Evolutionary conservation across 2,113 vertebrate species (phyloP), one percentile per base, ranked within the genome.

Genomic region (Eubucco bourcierii): DNA sequence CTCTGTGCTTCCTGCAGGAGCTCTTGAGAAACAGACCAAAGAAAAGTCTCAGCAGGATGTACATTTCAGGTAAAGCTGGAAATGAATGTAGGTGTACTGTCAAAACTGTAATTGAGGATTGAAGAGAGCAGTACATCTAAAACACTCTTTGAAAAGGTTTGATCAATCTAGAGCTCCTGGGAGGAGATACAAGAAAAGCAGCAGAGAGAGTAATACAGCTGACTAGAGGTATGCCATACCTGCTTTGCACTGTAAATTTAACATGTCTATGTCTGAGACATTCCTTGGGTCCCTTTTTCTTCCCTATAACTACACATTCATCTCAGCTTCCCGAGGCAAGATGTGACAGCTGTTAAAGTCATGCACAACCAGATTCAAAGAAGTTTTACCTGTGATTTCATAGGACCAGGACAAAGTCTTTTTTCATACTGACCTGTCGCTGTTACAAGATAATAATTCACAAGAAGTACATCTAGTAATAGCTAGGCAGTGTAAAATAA

Each of bases 91-190:
- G 61, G 31, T 8, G 23, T 27, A 58, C 76, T 58, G 27, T 75
- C 53, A 78, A 78, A 93, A 90, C 20, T 75, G 16, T 44, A 64
- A 87, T 1, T 64, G 72, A 73, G 7, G 41, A 87, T 91, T 94
- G 56, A 91, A 74, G 37, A 73, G 31, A 33, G 12, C 18, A 71
- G 16, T 27, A 71, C 10, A 33, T 66, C 61, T 83, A 18, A 84
- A 89, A 70, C 7, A 33, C 9, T 11, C 33, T 60, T 55, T 33
- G 17, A 78, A 87, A 83, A 86, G 41, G 23, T 68, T 28, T 4
- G 4, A 28, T 88, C 65, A 47, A 41, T 60, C 61, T 56, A 67
- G 53, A 90, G 29, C 17, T 91, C 77, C 63, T 56, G 56, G 27
- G 12, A 92, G 24, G 24, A 74, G 15, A 10, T 27, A 50, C 23